Evolutionary conservation across 2,888 invertebrate species (phyloP).

Genomic region (Orchesellides sinensis): DNA sequence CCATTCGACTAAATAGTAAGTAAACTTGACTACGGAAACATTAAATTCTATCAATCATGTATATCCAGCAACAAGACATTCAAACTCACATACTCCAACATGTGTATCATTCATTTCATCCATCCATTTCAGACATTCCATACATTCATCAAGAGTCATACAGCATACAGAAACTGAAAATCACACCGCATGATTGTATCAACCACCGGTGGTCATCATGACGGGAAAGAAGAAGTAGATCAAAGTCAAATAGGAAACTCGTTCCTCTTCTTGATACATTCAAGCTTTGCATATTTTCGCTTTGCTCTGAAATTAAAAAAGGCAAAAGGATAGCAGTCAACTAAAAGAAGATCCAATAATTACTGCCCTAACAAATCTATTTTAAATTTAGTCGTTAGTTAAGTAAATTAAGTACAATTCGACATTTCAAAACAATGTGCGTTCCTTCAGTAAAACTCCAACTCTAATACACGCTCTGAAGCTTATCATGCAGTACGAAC

Average conservation of each 20-base stretch:
- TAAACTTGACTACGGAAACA: too few species aligned
- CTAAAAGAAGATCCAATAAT: slow-evolving; percentile 2
- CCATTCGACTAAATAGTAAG: too few species aligned
- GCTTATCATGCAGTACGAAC: too few species aligned
- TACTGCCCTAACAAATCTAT: neutral
- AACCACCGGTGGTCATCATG: slow-evolving; percentile 33
- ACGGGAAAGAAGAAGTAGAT: slow-evolving; percentile 24
- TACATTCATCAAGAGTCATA: slow-evolving; percentile 4
- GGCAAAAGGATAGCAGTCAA: slow-evolving; percentile 1
- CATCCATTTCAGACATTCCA: slow-evolving; percentile 35
- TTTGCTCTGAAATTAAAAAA: slow-evolving; percentile 30
- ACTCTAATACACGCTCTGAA: too few species aligned
- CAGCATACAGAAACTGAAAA: slow-evolving; percentile 4
- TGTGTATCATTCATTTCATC: slow-evolving; percentile 28
- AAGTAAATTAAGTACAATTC: too few species aligned
- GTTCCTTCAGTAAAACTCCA: too few species aligned
- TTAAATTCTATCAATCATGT: too few species aligned
- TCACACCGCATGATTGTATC: slow-evolving; percentile 27
- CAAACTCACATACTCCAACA: too few species aligned
- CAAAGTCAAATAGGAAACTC: slow-evolving; percentile 17
- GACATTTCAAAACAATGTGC: too few species aligned
- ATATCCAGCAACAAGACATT: too few species aligned
- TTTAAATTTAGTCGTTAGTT: too few species aligned
- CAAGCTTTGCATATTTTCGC: slow-evolving; percentile 5
- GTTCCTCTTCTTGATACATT: slow-evolving; percentile 2